Base-by-base conservation (phyloP, 2,113 vertebrate genomes). In the Oenanthe melanoleuca region DNA sequence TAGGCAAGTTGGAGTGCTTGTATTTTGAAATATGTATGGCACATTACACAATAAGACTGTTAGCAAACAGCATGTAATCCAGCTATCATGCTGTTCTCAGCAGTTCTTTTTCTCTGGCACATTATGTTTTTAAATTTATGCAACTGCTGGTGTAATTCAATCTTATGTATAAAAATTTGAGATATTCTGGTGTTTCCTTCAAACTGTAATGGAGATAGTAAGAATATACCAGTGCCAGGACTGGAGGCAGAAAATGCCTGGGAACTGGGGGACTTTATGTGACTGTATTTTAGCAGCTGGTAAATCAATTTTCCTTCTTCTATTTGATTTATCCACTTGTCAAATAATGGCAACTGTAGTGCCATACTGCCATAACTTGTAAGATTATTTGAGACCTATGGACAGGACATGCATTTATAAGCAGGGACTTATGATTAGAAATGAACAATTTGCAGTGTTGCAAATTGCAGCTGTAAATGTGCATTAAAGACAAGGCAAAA, bases 101-200 rank as follows among this genome's bases (percentile, higher is more conserved):
- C 53, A 64, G 60, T 61, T 59, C 64, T 73, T 83, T 86, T 71
- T 53, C 31, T 26, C 31, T 69, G 37, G 49, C 61, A 67, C 5
- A n/a, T 88, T 75, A 55, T 57, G 37, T 70, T 91, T 93, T 50
- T 19, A 72, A 84, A 85, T 85, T 74, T 79, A 56, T 91, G 33
- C 37, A 21, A 42, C 37, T 75, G 22, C 44, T 87, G n/a, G 12
- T 75, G 19, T 69, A 93, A 91, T 1, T 4, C 25, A 50, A 33
- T 71, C 26, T 55, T 66, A 63, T 15, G 9, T 19, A 77, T 70
- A 65, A 88, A 93, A 77, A 83, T 49, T 77, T 78, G 38, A 92
- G 38, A 59, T 6, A 2, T 53, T 89, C 29, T 74, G 42, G 11
- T 71, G 21, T 55, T 86, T 83, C 26, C 19, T 84, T 86, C 18